phyloP scores from a whole-genome alignment of 2,888 invertebrate species.

The Eustalomyia histrio region DNA sequence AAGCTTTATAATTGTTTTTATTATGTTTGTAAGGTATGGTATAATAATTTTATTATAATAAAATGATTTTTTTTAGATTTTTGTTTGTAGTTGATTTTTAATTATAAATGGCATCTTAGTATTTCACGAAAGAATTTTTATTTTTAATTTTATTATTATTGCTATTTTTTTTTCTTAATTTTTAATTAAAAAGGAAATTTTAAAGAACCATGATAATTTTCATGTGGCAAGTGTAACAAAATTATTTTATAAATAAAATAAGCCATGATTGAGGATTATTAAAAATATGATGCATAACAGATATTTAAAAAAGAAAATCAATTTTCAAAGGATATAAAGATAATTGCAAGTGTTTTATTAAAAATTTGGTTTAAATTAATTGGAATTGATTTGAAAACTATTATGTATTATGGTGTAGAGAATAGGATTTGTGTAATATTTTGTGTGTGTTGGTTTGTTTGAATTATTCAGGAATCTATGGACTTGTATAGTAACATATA shows the following conservation, averaged over 20 bases:
- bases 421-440: background rate
- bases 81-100: constrained; percentile 38
- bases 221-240: background rate
- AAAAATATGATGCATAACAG: background rate
- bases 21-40: constrained; percentile 71
- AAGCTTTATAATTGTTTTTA: background rate
- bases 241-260: background rate
- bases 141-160: constrained; percentile 67
- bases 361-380: background rate
- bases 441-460: background rate
- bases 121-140: constrained; percentile 68
- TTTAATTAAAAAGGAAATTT: background rate
- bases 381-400: background rate
- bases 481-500: background rate
- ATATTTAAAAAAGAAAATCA: background rate
- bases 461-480: background rate
- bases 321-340: background rate
- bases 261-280: background rate
- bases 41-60: constrained; percentile 76
- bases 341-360: background rate
- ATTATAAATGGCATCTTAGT: constrained; percentile 66
- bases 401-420: background rate
- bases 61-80: constrained; percentile 69
- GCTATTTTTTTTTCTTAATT: background rate
- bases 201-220: background rate